Evolutionary conservation across 2,113 vertebrate species (phyloP), one percentile per base, ranked within the genome.

Genomic region (Nymphicus hollandicus): DNA sequence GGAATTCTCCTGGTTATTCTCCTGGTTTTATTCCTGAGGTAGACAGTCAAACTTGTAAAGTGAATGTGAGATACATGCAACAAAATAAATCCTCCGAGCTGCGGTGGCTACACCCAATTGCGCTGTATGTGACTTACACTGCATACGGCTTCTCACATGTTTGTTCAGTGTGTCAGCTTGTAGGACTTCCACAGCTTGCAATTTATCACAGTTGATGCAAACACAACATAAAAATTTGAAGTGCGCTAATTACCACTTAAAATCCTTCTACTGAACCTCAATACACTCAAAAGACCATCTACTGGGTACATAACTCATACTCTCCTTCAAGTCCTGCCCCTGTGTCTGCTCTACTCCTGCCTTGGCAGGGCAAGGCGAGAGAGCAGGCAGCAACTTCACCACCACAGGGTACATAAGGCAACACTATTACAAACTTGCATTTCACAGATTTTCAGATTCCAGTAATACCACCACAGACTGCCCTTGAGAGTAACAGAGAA

Each of bases 91-190:
- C 25, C 74, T 73, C n/a, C 0, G 0, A 61, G 58, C 6, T 77
- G 63, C 56, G 24, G 72, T 70, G 33, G 41, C 53, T 69, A 1
- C 25, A 70, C 16, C 72, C 35, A 31, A 56, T 65, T 47, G 35
- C 0, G 1, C 2, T n/a, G 44, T 27, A 64, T 2, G 1, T 68
- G 37, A 76, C 46, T 88, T 3, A 71, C 0, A 0, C 43, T 72
- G 47, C 66, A 60, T 25, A 53, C 46, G 15, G 16, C 66, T 93
- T 33, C 87, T 47, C 43, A 24, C 6, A 1, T 29, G 23, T 78
- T 70, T 55, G 41, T 68, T 84, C 61, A 52, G 39, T 50, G 65
- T 81, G 74, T 81, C 89, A 86, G 78, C 64, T 78, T 27, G 52
- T 6, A 61, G 44, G 44, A 68, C 61, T 84, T 43, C 46, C 39